phyloP scores from a whole-genome alignment of 2,888 invertebrate species.

The Podotricha telesiphe region DNA sequence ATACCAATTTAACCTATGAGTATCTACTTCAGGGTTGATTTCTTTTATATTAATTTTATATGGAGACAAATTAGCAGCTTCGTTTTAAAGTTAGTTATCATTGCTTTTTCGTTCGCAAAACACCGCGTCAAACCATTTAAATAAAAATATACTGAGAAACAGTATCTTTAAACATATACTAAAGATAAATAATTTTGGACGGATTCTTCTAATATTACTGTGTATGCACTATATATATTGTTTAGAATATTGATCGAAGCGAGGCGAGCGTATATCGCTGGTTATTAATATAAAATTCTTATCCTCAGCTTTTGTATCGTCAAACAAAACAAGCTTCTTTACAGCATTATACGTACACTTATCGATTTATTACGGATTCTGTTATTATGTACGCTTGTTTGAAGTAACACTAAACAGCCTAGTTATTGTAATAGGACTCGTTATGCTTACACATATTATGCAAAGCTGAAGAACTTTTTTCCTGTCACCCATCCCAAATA shows the following conservation, averaged over 20 bases:
- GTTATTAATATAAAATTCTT: conserved; percentile 27
- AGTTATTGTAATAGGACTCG: conserved; percentile 33
- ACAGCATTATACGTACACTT: conserved; percentile 54
- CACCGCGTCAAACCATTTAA: no score
- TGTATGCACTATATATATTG: neutral
- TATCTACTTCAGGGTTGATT: neutral
- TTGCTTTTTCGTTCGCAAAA: neutral
- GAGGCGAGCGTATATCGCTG: conserved; percentile 1
- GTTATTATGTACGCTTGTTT: conserved; percentile 55
- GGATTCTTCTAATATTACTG: neutral
- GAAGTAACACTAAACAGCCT: conserved; percentile 42
- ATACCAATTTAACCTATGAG: neutral
- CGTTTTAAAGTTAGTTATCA: neutral
- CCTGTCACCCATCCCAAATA: conserved; percentile 52
- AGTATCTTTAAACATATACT: neutral
- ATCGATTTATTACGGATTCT: conserved; percentile 62
- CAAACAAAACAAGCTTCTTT: conserved; percentile 49
- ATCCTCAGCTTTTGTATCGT: conserved; percentile 36
- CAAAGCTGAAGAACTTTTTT: conserved; percentile 48
- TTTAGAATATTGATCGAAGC: conserved; percentile 7
- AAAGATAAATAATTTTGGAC: neutral
- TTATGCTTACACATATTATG: conserved; percentile 23
- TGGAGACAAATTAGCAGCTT: no score
- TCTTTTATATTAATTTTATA: neutral
- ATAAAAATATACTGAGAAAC: no score